Evolutionary conservation across 1,140 invertebrate species (phyloP).

Genomic region (Harpegnathos saltator): DNA sequence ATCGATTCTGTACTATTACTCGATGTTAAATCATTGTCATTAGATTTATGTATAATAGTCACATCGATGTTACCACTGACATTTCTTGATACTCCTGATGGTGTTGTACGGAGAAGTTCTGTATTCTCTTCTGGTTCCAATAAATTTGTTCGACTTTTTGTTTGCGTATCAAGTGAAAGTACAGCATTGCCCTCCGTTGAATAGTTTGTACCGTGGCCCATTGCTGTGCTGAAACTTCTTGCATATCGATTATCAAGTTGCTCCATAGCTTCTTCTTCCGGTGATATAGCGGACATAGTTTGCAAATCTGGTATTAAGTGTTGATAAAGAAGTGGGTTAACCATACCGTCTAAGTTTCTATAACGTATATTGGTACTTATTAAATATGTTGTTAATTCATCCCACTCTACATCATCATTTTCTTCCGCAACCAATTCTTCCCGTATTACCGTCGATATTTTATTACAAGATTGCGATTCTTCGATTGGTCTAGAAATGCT

Average conservation of each 20-base stretch:
- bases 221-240: slow-evolving; percentile 74
- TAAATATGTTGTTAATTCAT: slow-evolving; percentile 80
- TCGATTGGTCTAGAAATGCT: background rate
- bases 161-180: slow-evolving; percentile 23
- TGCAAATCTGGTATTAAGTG: slow-evolving; percentile 79
- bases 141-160: slow-evolving; percentile 35
- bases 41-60: slow-evolving; percentile 73
- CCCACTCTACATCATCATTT: slow-evolving; percentile 71
- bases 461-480: slow-evolving; percentile 62
- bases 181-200: slow-evolving; percentile 53
- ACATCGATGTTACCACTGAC: slow-evolving; percentile 75
- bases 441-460: slow-evolving; percentile 80
- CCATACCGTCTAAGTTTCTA: slow-evolving; percentile 75
- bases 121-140: slow-evolving; percentile 52
- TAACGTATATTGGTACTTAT: slow-evolving; percentile 81
- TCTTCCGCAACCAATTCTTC: slow-evolving; percentile 81
- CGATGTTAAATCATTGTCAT: slow-evolving; percentile 70
- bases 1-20: slow-evolving; percentile 75
- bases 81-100: slow-evolving; percentile 76
- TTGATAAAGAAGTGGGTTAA: slow-evolving; percentile 81
- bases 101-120: slow-evolving; percentile 69
- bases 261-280: slow-evolving; percentile 77
- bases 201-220: slow-evolving; percentile 70
- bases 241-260: slow-evolving; percentile 80
- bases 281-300: slow-evolving; percentile 50